Evolutionary conservation across 2,113 vertebrate species (phyloP), one percentile per base, ranked within the genome.

Genomic region (Salvelinus alpinus): DNA sequence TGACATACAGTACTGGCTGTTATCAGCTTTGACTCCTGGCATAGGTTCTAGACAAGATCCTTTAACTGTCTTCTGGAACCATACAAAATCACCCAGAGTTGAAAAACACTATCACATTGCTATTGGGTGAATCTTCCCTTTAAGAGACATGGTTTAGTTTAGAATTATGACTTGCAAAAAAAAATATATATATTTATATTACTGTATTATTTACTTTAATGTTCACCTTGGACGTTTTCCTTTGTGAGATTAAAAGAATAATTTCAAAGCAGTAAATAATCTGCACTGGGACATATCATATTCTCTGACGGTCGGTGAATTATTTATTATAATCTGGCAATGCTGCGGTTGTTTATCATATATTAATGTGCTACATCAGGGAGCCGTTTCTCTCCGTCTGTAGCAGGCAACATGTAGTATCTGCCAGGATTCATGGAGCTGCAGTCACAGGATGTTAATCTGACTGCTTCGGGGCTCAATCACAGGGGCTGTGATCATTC

Each of bases 241-340:
- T 84, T 79, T 72, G 82, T 44, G 74, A 91, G 88, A 91, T 90
- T 91, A 90, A 91, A 91, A 90, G 84, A 90, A 91, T 88, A 80
- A 92, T 92, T 92, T 93, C 81, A 87, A 91, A 90, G 81, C 85
- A 90, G 90, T 92, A 92, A 92, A 93, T 92, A 93, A 92, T 92
- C 90, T 72, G 91, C 84, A 79, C 82, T 86, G 87, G 84, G 86
- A 88, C 91, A 91, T 86, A 90, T 90, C 84, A 88, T 83, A 86
- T 84, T 87, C 82, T 91, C 86, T 90, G 88, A 92, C 91, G 88
- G 87, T 82, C 87, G 87, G 90, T 94, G 91, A 94, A 94, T 92
- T 92, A 94, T 94, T 93, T 91, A 94, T 90, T 88, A 84, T 93
- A 93, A 93, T 93, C 91, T 93, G 85, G 89, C 86, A 92, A 93